Percentiles rank a stretch among this genome's conserved stretches.
Conservation (phyloP, 1,140 invertebrate species). For the Heterodera carotae region DNA sequence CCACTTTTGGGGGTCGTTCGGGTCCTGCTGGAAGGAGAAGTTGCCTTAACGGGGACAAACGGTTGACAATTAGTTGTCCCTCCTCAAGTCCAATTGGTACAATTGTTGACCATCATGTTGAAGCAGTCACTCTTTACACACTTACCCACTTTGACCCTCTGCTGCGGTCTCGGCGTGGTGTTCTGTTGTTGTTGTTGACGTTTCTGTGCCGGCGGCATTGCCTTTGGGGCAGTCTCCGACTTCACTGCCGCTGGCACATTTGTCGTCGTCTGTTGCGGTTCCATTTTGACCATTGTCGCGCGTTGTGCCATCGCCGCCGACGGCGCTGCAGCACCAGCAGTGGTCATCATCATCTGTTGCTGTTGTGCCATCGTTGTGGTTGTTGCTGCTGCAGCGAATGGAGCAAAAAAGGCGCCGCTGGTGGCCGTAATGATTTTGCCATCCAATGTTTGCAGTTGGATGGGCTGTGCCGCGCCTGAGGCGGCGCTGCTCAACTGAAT, state of each 20-base stretch:
- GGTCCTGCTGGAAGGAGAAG: conserved; percentile 63
- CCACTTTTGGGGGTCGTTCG: conserved; percentile 65
- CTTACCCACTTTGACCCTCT: conserved; percentile 62
- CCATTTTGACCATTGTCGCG: not conserved
- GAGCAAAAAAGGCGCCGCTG: conserved; percentile 14
- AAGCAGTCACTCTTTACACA: not conserved
- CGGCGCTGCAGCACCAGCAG: not conserved
- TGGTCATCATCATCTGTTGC: not conserved
- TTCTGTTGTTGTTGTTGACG: conserved; percentile 34
- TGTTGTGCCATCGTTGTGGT: not conserved
- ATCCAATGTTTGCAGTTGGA: conserved; percentile 32
- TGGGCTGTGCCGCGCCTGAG: conserved; percentile 24
- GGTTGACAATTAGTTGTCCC: not conserved
- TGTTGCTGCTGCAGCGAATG: not conserved
- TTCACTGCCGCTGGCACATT: not conserved
- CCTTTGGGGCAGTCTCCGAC: not conserved
- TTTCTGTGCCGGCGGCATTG: conserved; percentile 18
- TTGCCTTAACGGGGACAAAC: conserved; percentile 53
- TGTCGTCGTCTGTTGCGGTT: not conserved
- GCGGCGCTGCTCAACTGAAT: conserved; percentile 33
- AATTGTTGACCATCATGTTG: too few relatives aligned
- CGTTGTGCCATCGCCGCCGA: not conserved
- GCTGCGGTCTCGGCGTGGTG: conserved; percentile 42
- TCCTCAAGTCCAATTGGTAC: too few relatives aligned
- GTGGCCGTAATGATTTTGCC: conserved; percentile 32